Evolutionary conservation across 2,888 invertebrate species (phyloP).

Genomic region (Meliscaeva auricollis): DNA sequence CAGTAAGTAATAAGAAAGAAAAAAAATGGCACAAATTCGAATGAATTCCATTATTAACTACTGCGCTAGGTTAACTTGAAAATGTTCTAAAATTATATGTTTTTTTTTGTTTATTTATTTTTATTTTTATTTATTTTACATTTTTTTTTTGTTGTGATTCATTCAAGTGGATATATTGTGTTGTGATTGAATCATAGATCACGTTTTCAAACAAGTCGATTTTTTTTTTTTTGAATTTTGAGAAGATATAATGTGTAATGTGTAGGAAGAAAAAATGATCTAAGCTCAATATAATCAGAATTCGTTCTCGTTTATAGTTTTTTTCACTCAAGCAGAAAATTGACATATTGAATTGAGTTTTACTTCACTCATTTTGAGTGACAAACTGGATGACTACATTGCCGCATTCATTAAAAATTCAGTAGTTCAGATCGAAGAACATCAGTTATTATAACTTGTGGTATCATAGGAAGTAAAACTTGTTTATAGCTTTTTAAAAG

Average conservation of each 20-base stretch:
- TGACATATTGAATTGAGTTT: background rate
- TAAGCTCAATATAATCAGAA: background rate
- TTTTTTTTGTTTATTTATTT: constrained; percentile 29
- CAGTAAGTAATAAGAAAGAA: background rate
- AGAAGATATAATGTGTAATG: too few relatives aligned
- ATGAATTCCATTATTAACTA: background rate
- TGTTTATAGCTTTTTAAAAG: too few relatives aligned
- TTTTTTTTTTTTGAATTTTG: background rate
- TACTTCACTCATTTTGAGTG: background rate
- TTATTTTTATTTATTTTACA: constrained; percentile 6
- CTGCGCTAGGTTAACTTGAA: constrained; percentile 22
- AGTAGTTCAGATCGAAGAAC: too few relatives aligned
- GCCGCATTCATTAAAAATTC: too few relatives aligned
- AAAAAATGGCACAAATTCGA: constrained; percentile 47
- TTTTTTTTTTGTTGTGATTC: constrained; percentile 17
- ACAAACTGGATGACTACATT: too few relatives aligned
- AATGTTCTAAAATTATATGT: constrained; percentile 30
- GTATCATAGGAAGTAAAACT: too few relatives aligned
- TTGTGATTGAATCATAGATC: constrained; percentile 5
- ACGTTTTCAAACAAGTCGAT: background rate
- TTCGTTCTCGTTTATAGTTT: background rate
- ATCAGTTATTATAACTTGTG: too few relatives aligned
- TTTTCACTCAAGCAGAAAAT: background rate
- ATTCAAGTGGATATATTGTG: background rate
- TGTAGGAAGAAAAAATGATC: constrained; percentile 5